phyloP scores from a whole-genome alignment of 2,888 invertebrate species.

The Drosophila greeni region DNA sequence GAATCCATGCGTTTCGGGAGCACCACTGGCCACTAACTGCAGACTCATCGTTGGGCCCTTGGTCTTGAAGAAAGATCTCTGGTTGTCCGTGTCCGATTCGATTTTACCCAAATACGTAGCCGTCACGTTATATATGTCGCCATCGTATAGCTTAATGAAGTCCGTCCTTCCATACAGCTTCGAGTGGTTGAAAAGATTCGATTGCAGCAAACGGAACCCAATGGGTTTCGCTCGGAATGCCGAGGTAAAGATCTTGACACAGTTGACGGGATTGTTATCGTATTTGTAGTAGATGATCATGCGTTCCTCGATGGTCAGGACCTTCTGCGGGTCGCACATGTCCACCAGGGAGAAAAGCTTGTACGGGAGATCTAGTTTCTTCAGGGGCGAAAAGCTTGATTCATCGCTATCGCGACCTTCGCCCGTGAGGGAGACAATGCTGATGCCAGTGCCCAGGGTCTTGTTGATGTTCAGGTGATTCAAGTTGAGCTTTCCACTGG shows the following conservation, averaged over 20 bases:
- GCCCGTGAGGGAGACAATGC: constrained; percentile 93
- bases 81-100: constrained; percentile 85
- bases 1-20: constrained; percentile 95
- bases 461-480: constrained; percentile 87
- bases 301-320: constrained; percentile 92
- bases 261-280: constrained; percentile 96
- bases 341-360: constrained; percentile 96
- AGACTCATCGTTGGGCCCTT: constrained; percentile 90
- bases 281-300: constrained; percentile 97
- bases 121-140: constrained; percentile 93
- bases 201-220: constrained; percentile 93
- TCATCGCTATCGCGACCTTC: constrained; percentile 93
- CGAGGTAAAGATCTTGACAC: constrained; percentile 97
- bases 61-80: constrained; percentile 87
- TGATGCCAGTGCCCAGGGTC: constrained; percentile 93
- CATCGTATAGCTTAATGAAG: constrained; percentile 92
- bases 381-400: constrained; percentile 92
- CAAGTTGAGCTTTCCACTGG: constrained; percentile 88
- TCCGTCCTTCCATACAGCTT: constrained; percentile 89
- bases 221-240: constrained; percentile 91
- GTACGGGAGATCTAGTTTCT: constrained; percentile 90
- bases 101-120: constrained; percentile 86
- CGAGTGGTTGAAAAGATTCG: constrained; percentile 94
- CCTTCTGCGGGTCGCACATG: constrained; percentile 97
- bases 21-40: constrained; percentile 95